Evolutionary conservation across 2,888 invertebrate species (phyloP).

Genomic region (Coenonympha arcania): DNA sequence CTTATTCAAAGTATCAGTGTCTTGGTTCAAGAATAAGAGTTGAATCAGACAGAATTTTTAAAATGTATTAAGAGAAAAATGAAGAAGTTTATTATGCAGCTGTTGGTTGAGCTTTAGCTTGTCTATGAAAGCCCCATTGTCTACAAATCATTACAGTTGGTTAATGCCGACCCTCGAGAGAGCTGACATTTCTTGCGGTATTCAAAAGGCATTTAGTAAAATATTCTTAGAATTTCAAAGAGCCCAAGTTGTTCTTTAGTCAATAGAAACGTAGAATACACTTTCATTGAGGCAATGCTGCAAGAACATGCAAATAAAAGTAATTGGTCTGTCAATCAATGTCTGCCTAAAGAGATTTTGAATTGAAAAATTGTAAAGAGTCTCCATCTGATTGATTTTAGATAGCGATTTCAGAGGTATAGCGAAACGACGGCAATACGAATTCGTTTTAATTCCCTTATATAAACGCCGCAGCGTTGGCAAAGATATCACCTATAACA

Average conservation of each 20-base stretch:
- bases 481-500: slow-evolving; percentile 3
- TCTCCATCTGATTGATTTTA: background rate
- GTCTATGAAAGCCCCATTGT: too few relatives aligned
- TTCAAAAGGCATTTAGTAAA: too few relatives aligned
- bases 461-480: slow-evolving; percentile 4
- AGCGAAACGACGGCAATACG: slow-evolving; percentile 1
- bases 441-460: slow-evolving; percentile 7
- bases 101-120: too few relatives aligned
- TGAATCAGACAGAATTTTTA: too few relatives aligned
- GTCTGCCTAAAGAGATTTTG: slow-evolving; percentile 3
- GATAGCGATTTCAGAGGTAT: slow-evolving; percentile 6
- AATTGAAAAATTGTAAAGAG: slow-evolving; percentile 10
- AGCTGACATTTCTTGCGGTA: too few relatives aligned
- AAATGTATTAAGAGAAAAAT: too few relatives aligned
- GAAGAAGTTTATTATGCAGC: too few relatives aligned
- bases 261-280: background rate
- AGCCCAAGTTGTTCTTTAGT: background rate
- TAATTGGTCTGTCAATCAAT: slow-evolving; percentile 18
- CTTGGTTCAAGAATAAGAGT: too few relatives aligned
- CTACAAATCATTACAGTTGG: too few relatives aligned
- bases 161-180: too few relatives aligned
- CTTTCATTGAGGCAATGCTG: slow-evolving; percentile 3
- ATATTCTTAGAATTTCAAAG: background rate
- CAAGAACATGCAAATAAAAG: background rate
- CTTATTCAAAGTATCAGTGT: too few relatives aligned